Percentiles rank a stretch among this genome's conserved stretches.
These are phyloP conservation scores for Lasioglossum baleicum DNA, from an alignment of 1,140 invertebrate genomes.

Conservation along the genomic window DNA sequence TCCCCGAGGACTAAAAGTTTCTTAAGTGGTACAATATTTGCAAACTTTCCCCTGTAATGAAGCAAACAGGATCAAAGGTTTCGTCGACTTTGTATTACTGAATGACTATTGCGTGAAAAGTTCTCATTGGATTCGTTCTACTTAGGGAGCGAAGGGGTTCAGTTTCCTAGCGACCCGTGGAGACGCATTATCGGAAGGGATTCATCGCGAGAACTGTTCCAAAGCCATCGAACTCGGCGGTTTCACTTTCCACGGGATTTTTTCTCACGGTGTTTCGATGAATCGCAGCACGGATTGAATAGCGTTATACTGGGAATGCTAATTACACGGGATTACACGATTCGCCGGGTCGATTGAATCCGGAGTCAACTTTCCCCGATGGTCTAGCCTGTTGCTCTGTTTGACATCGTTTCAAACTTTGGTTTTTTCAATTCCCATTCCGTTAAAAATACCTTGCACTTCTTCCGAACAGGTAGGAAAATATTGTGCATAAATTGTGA, in stretches of 20 bases:
- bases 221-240: not conserved
- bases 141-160: not conserved
- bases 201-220: not conserved
- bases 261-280: conserved; percentile 17
- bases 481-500: too few relatives aligned
- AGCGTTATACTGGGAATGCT: conserved; percentile 12
- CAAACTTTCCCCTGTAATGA: too few relatives aligned
- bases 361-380: conserved; percentile 8
- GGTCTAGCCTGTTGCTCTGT: not conserved
- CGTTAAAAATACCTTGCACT: too few relatives aligned
- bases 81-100: not conserved
- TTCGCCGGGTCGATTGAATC: conserved; percentile 24
- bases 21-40: too few relatives aligned
- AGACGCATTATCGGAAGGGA: not conserved
- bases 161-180: not conserved
- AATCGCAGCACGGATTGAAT: conserved; percentile 11
- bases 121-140: not conserved
- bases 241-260: conserved; percentile 32
- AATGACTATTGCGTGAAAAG: not conserved
- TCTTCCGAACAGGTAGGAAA: too few relatives aligned
- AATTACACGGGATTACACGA: conserved; percentile 28
- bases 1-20: too few relatives aligned
- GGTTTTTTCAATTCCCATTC: too few relatives aligned
- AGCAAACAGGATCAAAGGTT: too few relatives aligned
- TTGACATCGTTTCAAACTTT: too few relatives aligned